Percentiles rank a stretch among this genome's conserved stretches.
Evolutionary conservation across 2,797 vertebrate species (phyloP).

Genomic region (Sorex maritimensis): DNA sequence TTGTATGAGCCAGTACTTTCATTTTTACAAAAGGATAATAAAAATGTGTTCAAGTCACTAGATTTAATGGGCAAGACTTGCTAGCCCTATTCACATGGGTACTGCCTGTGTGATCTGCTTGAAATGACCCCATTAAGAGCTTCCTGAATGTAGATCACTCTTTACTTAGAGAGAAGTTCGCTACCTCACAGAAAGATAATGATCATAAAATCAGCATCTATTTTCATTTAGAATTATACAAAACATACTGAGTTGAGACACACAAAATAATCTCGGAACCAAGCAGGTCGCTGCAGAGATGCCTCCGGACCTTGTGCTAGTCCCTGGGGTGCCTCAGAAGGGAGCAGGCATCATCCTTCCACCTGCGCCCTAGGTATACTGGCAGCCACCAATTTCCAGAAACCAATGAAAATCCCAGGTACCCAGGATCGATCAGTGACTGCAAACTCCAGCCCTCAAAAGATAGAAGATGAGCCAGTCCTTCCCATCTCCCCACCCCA

Average conservation of each 20-base stretch:
- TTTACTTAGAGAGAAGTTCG: conserved; percentile 38
- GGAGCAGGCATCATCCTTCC: no score
- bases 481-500: no score
- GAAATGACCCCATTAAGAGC: neutral
- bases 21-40: conserved; percentile 74
- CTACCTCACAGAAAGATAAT: conserved; percentile 57
- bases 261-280: no score
- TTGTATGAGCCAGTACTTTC: conserved; percentile 44
- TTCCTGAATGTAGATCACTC: conserved; percentile 47
- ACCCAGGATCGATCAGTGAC: no score
- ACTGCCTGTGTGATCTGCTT: conserved; percentile 21
- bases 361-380: no score
- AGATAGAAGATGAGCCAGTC: no score
- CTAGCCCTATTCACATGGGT: neutral
- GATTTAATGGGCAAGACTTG: conserved; percentile 71
- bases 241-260: neutral
- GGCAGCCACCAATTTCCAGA: no score
- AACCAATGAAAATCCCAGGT: no score
- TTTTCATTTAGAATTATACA: conserved; percentile 41
- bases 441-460: no score
- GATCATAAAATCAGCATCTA: conserved; percentile 40
- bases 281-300: no score
- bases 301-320: no score
- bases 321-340: no score
- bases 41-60: conserved; percentile 71